Base-by-base conservation (phyloP, 2,888 invertebrate species). In the Drosophila setosimentum region DNA sequence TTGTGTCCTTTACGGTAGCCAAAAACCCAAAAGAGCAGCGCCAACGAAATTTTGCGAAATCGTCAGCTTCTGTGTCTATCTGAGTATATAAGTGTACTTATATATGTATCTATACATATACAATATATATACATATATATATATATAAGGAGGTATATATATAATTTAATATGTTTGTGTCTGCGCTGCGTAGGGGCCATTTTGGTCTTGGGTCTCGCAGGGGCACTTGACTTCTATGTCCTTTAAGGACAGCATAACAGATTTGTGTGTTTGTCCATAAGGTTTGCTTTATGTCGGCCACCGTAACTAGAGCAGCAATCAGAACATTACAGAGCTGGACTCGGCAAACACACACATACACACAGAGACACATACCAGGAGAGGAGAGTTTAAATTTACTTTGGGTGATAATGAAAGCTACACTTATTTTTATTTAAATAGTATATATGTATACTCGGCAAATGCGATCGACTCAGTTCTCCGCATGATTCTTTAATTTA, bases 301-400 rank as follows among this genome's bases (percentile, higher is more conserved):
- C 40, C 49, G 65, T 59, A 87, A 87, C 72, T 84, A 68, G 75
- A 84, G 75, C 85, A 78, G 65, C 63, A 82, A 80, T 73, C 72
- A 60, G 51, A 40, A 51, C 48, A 70, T 13, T 40, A 42, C 50
- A 29, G n/a, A 29, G 35, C 45, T 24, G 45, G 24, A 24, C 48
- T 57, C 49, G 51, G 51, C 61, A 64, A 45, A 59, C 42, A 40
- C 37, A 59, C 37, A 49, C 50, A 11, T 48, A 13, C 35, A 30
- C 57, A 37, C 45, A 60, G 24, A 51, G 42, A 32, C 57, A 42
- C n/a, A 37, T 13, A 7, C 7, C 18, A n/a, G 16, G 24, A 55
- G 3, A 27, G 24, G n/a, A 29, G 29, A 29, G 37, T 11, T 42
- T 10, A 10, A 2, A 30, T 32, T 42, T 21, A 21, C 21, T 57